Evolutionary conservation across 2,797 vertebrate genomes (phyloP), one percentile per base, ranked within the genome.

Genomic region (Phataginus tetradactyla): DNA sequence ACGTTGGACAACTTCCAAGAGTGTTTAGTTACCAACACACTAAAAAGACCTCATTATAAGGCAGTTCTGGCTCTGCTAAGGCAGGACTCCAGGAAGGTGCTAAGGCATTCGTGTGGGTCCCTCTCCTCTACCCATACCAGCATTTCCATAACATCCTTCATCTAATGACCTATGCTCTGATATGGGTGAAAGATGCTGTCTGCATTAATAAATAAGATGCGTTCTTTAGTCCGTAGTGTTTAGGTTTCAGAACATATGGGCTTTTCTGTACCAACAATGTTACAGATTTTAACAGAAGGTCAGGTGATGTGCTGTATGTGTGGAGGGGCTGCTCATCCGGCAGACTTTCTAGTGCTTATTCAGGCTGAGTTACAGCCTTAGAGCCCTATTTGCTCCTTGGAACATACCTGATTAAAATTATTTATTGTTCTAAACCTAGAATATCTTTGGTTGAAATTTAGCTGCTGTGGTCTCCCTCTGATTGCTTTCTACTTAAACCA

Each of bases 351-450:
- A 34, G 32, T 72, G 34, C 39, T 96, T 91, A 89, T 74, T 88
- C 66, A 34, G 71, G 37, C 78, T 87, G 80, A 96, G 61, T 53
- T 92, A 61, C 21, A 93, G 95, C 84, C 51, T 84, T 23, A 45
- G 75, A 96, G 91, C 57, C 49, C 66, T 94, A 78, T 96, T 97
- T 97, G 81, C 92, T 96, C 80, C 86, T 96, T 97, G 96, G 94
- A 49, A 15, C 72, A 3, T 96, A 98, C 88, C 92, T 95, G 93
- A 96, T 98, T 97, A 93, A 96, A 97, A 93, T 86, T 94, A 95
- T 97, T 98, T 98, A 97, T 98, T 98, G 96, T 98, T 98, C 86
- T 98, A 96, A 98, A 97, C 90, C 96, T 96, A 96, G 96, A 96
- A 97, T 96, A 95, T 94, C 95, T 98, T 98, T 97, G 97, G 97